Evolutionary conservation across 1,140 invertebrate species (phyloP), one percentile per base, ranked within the genome.

Genomic region (Neodiprion pinetum): DNA sequence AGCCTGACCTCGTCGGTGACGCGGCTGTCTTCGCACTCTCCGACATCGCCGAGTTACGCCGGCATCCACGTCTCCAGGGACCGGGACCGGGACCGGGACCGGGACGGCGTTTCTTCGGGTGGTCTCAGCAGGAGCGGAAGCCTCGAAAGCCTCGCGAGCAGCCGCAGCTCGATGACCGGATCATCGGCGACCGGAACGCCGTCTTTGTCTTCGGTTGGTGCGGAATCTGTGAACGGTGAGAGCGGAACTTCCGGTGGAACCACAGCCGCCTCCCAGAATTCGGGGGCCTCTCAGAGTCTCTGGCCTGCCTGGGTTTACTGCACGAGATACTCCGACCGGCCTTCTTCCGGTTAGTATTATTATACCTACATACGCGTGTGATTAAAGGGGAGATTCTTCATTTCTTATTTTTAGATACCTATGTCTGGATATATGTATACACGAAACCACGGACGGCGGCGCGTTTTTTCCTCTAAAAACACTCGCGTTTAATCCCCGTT

Each of bases 281-380:
- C 73, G 7, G 53, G 73, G 14, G 71, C 49, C 21, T n/a, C 23
- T 0, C 86, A 87, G 71, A 85, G 83, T 50, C 82, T 94, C 75
- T 95, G 96, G 95, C 98, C 98, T 0, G 97, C 97, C 0, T 99
- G 98, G 98, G 96, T 99, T 5, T 99, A 97, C 87, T 99, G 97
- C 88, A 99, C 98, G 0, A 91, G 98, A 88, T 99, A 99, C 87
- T 98, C 96, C 73, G 97, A 99, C 89, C 90, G 97, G 84, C 97
- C 98, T 8, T 98, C 96, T 79, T 96, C 96, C 89, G 97, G 97
- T 99, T 90, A 91, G 93, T 90, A 72, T 9, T 23, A 53, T 53
- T 53, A 11, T 53, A 11, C 50, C 50, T 77, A 69, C 78, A 80
- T 76, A 77, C 77, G 77, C 77, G 50, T 14, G 50, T 53, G 50